Percentiles rank a stretch among this genome's conserved stretches.
Evolutionary conservation across 2,888 invertebrate genomes (phyloP).

Genomic region (Mythimna loreyi): DNA sequence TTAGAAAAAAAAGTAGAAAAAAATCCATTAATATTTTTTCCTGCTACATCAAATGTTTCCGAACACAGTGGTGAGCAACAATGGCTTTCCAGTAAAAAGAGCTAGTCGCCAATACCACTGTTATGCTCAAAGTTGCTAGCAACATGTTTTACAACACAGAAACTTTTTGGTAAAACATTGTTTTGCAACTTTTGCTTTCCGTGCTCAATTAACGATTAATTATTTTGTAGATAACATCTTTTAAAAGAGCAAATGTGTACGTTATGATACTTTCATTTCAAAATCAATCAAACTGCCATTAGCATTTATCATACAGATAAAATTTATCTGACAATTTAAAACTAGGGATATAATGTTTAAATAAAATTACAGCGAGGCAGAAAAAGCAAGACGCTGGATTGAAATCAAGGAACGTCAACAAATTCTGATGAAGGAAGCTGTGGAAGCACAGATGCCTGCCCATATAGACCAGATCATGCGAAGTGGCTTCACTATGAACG

Average conservation of each 20-base stretch:
- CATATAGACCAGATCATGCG: slow-evolving; percentile 98
- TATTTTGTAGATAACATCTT: neutral
- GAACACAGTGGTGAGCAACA: neutral
- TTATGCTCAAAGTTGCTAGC: neutral
- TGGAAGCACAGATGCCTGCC: slow-evolving; percentile 92
- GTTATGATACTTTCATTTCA: neutral
- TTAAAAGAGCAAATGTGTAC: neutral
- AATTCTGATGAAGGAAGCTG: slow-evolving; percentile 94
- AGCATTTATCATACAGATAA: neutral
- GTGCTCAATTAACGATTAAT: neutral
- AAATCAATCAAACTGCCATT: neutral
- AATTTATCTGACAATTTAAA: too few relatives aligned
- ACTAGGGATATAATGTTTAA: neutral
- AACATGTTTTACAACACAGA: neutral
- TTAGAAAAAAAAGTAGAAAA: too few relatives aligned
- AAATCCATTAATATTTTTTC: neutral
- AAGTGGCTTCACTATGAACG: slow-evolving; percentile 97
- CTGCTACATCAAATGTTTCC: neutral
- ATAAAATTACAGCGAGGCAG: slow-evolving; percentile 93
- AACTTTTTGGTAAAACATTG: neutral
- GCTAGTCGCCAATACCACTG: neutral
- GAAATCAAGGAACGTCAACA: slow-evolving; percentile 97
- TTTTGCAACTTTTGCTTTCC: neutral
- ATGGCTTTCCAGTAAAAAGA: neutral
- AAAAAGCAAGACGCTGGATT: slow-evolving; percentile 96